Conservation (phyloP, 2,888 invertebrate genomes). For the Amaurobius ferox region DNA sequence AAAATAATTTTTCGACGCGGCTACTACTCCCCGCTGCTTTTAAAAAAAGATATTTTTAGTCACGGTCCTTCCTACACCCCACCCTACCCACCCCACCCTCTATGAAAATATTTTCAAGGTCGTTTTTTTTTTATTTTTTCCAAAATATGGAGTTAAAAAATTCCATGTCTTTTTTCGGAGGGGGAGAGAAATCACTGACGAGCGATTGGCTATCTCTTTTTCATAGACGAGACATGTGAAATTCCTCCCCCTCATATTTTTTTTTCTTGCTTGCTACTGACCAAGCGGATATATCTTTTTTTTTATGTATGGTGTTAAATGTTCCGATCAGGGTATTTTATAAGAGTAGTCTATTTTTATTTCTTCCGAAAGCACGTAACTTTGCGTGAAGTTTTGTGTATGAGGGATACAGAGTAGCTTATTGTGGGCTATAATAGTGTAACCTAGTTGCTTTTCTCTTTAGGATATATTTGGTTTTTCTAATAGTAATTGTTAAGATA, state of each 20-base stretch:
- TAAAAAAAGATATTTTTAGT: conserved; percentile 35
- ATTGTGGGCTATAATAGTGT: no score
- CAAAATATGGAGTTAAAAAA: neutral
- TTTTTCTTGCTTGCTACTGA: neutral
- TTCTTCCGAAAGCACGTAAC: no score
- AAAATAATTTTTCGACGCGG: conserved; percentile 44
- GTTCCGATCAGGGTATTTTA: no score
- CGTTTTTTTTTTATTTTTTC: conserved; percentile 20
- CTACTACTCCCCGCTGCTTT: conserved; percentile 20
- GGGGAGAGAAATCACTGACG: neutral
- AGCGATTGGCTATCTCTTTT: neutral
- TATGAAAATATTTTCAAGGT: conserved; percentile 44
- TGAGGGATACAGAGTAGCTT: no score
- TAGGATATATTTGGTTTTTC: no score
- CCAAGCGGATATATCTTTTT: neutral
- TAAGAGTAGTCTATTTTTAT: no score
- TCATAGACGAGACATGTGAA: neutral
- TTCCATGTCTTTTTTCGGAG: neutral
- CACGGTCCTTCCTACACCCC: neutral
- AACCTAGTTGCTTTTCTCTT: no score
- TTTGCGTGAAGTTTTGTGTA: no score
- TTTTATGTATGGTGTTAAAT: no score
- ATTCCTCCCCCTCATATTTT: neutral
- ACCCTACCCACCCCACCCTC: neutral
- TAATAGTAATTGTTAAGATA: no score